Evolutionary conservation across 1,140 invertebrate species (phyloP), one percentile per base, ranked within the genome.

Genomic region (Drosophila repleta): DNA sequence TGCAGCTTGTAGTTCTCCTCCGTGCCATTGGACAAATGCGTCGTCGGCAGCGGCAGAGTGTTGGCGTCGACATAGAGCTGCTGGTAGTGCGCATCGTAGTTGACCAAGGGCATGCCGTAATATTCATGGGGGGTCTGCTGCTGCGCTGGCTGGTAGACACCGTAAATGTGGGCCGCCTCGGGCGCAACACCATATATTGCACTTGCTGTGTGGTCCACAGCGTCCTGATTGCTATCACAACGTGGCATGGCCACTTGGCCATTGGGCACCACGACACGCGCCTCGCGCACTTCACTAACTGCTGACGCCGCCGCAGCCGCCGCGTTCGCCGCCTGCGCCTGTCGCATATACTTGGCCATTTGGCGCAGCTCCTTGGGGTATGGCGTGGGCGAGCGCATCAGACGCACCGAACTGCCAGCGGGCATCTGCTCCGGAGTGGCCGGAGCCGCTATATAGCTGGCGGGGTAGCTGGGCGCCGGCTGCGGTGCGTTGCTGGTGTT

Each of bases 351-450:
- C 91, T 96, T 96, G 20, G 96, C 96, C 90, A 97, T 94, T 74
- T 95, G 96, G 84, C 96, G 94, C 74, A 98, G 94, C 92, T 98
- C 97, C 93, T 98, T 98, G 48, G 62, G 97, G 92, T 98, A 98
- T 26, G 97, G 97, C 68, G 97, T 98, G 26, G 97, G 97, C 63
- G 96, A 96, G 79, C 97, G 93, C 77, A 96, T 94, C 56, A 98
- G 92, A 78, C 94, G 94, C 60, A 93, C 93, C 2, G 83, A 83
- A 4, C 79, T 70, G 39, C 67, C 60, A 17, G 46, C 79, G 0
- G 76, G 65, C 21, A 79, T 60, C 39, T 83, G 76, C 0, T 83
- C 83, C 2, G 81, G 82, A 10, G 72, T 87, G 8, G 93, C 49
- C 8, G 81, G 63, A 17, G 78, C 60, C 4, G 68, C 57, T 17